phyloP scores from a whole-genome alignment of 2,113 vertebrate species.

The Furnarius figulus region DNA sequence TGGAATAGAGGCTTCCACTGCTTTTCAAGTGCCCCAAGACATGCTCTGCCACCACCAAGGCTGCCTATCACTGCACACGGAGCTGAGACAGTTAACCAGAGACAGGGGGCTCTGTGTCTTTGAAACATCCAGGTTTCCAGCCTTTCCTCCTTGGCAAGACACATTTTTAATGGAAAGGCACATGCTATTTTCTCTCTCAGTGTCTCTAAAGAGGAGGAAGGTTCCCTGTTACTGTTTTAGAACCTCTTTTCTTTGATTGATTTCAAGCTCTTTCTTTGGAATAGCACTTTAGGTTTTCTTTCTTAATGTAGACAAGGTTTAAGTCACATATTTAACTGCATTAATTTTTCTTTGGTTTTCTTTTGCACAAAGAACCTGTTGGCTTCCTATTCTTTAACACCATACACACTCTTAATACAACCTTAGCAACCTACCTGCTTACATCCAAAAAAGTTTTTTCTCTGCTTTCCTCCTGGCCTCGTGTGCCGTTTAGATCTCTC shows the following conservation, averaged over 20 bases:
- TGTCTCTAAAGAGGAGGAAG: not conserved
- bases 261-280: not conserved
- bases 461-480: not conserved
- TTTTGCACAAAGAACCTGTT: not conserved
- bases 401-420: not conserved
- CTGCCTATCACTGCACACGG: not conserved
- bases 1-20: not conserved
- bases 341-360: not conserved
- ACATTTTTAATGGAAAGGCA: not conserved
- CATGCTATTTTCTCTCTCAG: not conserved
- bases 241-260: not conserved
- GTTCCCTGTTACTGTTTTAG: not conserved
- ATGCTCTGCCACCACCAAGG: not conserved
- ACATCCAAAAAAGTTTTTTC: not conserved
- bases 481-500: not conserved
- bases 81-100: not conserved
- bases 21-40: not conserved
- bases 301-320: not conserved
- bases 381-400: not conserved
- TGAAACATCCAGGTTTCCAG: not conserved
- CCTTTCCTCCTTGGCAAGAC: not conserved
- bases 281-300: not conserved
- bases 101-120: not conserved
- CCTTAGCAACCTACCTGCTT: not conserved
- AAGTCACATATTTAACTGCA: not conserved